A percentile compares a stretch with the other conserved stretches of the same genome.
phyloP scores from a whole-genome alignment of 1,140 invertebrate genomes.

The Drosophila sucinea region DNA sequence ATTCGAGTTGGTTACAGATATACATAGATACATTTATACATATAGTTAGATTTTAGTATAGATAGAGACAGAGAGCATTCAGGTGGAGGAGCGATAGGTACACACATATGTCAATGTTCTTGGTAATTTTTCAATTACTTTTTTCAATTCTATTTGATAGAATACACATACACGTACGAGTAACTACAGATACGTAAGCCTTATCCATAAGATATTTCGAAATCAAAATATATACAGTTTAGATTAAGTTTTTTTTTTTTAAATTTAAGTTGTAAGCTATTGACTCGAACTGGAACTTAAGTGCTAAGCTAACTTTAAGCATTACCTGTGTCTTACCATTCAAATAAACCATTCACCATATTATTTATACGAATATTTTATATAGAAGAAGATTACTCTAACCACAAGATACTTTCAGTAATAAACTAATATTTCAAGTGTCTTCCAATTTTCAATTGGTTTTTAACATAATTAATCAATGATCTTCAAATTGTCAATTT shows the following conservation, averaged over 20 bases:
- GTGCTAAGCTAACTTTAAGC: conserved; percentile 50
- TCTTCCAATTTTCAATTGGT: too few relatives aligned
- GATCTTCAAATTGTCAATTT: too few relatives aligned
- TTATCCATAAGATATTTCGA: not conserved
- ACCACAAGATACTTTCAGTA: not conserved
- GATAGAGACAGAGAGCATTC: conserved; percentile 59
- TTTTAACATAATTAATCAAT: too few relatives aligned
- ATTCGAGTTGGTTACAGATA: not conserved
- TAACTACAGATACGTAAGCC: conserved; percentile 48
- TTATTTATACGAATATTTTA: not conserved
- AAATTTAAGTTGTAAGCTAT: conserved; percentile 39
- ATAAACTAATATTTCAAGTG: too few relatives aligned
- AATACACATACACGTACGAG: conserved; percentile 42
- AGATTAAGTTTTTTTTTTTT: not conserved
- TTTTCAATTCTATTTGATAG: conserved; percentile 69
- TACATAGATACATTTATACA: not conserved
- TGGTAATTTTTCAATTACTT: conserved; percentile 33
- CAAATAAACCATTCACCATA: conserved; percentile 14
- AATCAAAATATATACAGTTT: conserved; percentile 21
- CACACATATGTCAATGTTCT: conserved; percentile 75
- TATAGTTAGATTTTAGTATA: conserved; percentile 26
- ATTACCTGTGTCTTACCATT: conserved; percentile 55
- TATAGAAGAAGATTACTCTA: not conserved
- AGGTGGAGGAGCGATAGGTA: conserved; percentile 80
- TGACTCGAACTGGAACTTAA: conserved; percentile 42